Conservation (phyloP, 2,797 vertebrate genomes). For the Martes flavigula region DNA sequence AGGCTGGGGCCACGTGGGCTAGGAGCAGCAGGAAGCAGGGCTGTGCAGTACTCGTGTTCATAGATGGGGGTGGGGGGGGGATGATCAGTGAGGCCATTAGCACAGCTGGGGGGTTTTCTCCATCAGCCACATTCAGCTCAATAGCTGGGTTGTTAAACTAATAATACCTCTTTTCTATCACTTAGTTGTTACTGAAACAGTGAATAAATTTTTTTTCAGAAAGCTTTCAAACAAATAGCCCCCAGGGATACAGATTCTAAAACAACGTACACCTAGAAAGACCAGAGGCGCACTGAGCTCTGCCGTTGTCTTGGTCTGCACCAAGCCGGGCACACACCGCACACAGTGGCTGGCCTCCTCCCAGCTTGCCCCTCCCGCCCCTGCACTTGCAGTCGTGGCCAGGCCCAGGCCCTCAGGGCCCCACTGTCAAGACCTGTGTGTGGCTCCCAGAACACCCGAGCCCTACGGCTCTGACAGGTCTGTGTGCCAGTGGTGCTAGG, state of each 20-base stretch:
- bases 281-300: too few species aligned
- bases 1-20: too few species aligned
- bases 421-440: neutral
- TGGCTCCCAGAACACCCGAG: fast-evolving
- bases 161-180: fast-evolving
- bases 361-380: neutral
- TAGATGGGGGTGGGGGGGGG: neutral
- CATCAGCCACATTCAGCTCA: too few species aligned
- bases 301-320: too few species aligned
- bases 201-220: neutral
- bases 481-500: neutral
- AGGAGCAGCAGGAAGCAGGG: neutral
- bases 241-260: neutral
- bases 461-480: fast-evolving
- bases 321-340: fast-evolving
- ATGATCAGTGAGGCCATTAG: neutral
- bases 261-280: neutral
- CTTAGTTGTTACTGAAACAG: neutral
- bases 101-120: neutral
- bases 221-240: neutral
- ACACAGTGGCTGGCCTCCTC: neutral
- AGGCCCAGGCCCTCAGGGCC: neutral
- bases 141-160: neutral
- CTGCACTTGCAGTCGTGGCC: fast-evolving
- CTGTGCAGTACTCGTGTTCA: neutral